Percentiles rank a stretch among this genome's conserved stretches.
These are phyloP conservation scores for Syncerus caffer DNA, from an alignment of 2,797 vertebrate species.

Conservation along the genomic window DNA sequence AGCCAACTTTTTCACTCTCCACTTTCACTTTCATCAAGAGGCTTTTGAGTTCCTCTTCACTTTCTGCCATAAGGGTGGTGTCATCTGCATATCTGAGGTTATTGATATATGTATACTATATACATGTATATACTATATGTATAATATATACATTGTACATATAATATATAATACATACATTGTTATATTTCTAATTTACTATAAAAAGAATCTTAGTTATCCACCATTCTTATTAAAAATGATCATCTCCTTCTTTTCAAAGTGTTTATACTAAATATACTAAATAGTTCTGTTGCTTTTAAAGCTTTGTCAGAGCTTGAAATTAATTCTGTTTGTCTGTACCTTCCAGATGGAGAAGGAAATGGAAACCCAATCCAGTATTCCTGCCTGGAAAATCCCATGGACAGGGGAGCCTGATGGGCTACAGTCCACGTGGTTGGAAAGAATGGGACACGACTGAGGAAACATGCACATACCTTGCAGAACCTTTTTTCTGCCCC, in stretches of 20 bases:
- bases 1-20: no score
- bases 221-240: constrained; percentile 6
- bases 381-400: not conserved
- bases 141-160: no score
- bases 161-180: not conserved
- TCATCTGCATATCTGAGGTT: no score
- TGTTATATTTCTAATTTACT: not conserved
- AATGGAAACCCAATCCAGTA: not conserved
- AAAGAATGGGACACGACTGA: not conserved
- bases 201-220: not conserved
- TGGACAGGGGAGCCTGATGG: not conserved
- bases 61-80: no score
- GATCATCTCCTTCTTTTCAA: not conserved
- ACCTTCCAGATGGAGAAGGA: not conserved
- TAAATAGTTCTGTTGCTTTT: not conserved
- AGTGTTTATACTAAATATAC: not conserved
- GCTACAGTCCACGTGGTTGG: no score
- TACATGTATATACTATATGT: no score
- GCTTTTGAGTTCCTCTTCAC: no score
- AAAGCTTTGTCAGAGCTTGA: not conserved
- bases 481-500: not conserved
- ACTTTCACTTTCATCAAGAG: no score
- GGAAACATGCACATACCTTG: not conserved
- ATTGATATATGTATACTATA: no score
- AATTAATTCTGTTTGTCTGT: not conserved